Conservation (phyloP, 92 coral and sea anemone species). For the Umimayanthus kanabou region DNA sequence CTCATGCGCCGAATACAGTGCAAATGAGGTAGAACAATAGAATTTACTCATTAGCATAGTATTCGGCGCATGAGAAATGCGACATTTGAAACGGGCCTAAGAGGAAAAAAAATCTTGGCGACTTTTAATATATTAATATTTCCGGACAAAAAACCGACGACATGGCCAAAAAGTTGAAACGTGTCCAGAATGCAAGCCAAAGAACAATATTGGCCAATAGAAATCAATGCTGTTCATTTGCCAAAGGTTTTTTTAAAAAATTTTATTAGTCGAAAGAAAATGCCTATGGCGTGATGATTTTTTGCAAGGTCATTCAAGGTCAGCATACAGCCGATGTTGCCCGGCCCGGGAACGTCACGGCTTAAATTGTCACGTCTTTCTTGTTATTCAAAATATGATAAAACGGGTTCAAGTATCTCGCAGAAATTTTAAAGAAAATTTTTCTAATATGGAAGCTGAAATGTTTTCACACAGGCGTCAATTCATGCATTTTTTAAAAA, state of each 20-base stretch:
- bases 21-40: too few species aligned
- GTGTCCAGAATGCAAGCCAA: background rate
- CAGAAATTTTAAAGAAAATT: background rate
- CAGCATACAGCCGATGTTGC: background rate
- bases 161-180: background rate
- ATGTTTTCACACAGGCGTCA: background rate
- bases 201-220: background rate
- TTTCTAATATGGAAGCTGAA: background rate
- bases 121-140: background rate
- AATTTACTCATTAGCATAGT: too few species aligned
- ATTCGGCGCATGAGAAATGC: too few species aligned
- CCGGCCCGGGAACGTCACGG: background rate
- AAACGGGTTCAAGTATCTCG: too few species aligned
- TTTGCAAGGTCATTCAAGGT: background rate
- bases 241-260: too few species aligned
- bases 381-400: too few species aligned
- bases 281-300: background rate
- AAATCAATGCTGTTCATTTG: too few species aligned
- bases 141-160: background rate
- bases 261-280: background rate
- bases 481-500: too few species aligned
- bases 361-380: background rate
- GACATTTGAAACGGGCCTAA: too few species aligned
- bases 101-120: background rate
- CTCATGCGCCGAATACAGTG: too few species aligned